These are phyloP conservation scores for Caradrina clavipalpis DNA, from an alignment of 2,888 invertebrate species.

Conservation along the genomic window DNA sequence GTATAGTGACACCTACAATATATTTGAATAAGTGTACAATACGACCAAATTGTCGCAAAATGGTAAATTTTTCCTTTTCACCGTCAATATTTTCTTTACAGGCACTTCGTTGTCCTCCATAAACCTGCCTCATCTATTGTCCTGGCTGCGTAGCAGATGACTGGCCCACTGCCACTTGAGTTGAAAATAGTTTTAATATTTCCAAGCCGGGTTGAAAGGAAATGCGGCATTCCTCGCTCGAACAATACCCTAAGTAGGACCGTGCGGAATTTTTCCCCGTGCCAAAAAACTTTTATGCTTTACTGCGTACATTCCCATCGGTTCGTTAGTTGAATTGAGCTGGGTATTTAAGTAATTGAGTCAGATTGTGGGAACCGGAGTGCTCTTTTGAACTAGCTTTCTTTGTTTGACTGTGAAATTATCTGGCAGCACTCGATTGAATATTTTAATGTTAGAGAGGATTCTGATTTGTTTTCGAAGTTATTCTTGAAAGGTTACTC, in stretches of 20 bases:
- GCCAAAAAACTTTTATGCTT: constrained; percentile 77
- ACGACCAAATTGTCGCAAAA: no score
- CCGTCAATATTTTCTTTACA: no score
- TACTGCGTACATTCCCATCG: constrained; percentile 66
- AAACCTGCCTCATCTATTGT: constrained; percentile 32
- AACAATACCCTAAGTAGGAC: constrained; percentile 55
- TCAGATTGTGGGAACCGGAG: constrained; percentile 71
- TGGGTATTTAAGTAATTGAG: constrained; percentile 78
- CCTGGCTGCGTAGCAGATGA: constrained; percentile 40
- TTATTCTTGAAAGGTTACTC: constrained; percentile 6
- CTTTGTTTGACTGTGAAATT: constrained; percentile 53
- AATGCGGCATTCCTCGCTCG: constrained; percentile 57
- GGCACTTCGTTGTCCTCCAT: constrained; percentile 17
- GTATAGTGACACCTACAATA: no score
- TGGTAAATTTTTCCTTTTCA: no score
- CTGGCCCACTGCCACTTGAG: constrained; percentile 57
- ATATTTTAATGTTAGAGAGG: constrained; percentile 34
- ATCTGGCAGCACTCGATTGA: constrained; percentile 48
- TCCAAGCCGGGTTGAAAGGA: constrained; percentile 55
- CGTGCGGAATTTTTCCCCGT: constrained; percentile 64
- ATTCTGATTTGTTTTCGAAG: background rate
- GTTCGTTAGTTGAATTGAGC: constrained; percentile 73
- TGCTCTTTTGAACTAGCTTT: constrained; percentile 62
- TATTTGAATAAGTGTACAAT: no score
- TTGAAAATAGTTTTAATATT: constrained; percentile 64